Percentiles rank a stretch among this genome's conserved stretches.
Evolutionary conservation across 2,888 invertebrate genomes (phyloP).

Genomic region (Nowickia ferox): DNA sequence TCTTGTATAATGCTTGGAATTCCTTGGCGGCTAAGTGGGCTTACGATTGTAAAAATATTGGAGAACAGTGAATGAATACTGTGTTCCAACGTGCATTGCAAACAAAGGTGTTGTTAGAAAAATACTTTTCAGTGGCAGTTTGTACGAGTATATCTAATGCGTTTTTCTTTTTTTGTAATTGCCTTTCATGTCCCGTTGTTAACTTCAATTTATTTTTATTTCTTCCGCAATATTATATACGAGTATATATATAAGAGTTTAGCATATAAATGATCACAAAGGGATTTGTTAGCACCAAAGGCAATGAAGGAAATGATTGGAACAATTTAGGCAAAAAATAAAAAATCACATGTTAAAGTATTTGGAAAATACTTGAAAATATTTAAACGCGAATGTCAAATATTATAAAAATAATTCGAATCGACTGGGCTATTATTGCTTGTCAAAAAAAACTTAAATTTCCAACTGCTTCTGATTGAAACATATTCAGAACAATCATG

Average conservation of each 20-base stretch:
- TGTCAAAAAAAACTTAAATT: no score
- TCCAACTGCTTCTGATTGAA: no score
- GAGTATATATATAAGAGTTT: slow-evolving; percentile 1
- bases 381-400: not conserved
- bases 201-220: slow-evolving; percentile 15
- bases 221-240: slow-evolving; percentile 7
- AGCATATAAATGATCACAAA: slow-evolving; percentile 24
- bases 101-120: slow-evolving; percentile 22
- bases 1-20: slow-evolving; percentile 14
- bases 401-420: not conserved
- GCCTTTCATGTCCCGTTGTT: slow-evolving; percentile 1
- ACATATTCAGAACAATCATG: no score
- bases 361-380: not conserved
- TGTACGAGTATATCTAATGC: not conserved
- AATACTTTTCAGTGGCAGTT: not conserved
- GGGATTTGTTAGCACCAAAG: not conserved
- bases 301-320: not conserved
- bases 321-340: not conserved
- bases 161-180: slow-evolving; percentile 11
- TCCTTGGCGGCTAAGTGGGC: slow-evolving; percentile 21
- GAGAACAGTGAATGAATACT: not conserved
- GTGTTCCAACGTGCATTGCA: not conserved
- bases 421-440: no score
- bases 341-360: not conserved
- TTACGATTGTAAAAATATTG: not conserved